phyloP scores from a whole-genome alignment of 53 echinoderm and acorn worm species.

The Holothuria scabra region DNA sequence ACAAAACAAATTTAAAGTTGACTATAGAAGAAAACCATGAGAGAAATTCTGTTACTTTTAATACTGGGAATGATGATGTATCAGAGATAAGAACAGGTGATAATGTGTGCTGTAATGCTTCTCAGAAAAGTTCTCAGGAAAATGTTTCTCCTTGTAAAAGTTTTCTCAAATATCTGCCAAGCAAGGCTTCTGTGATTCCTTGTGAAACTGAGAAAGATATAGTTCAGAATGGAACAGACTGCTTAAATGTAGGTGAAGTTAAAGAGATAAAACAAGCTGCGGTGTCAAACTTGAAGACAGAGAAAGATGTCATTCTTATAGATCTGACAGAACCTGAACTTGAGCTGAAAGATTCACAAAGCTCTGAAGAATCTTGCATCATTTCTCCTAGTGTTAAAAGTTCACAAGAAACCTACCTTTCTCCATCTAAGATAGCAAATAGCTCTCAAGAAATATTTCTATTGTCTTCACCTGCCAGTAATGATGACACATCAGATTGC shows the following conservation, averaged over 20 bases:
- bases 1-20: too few species aligned
- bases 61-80: too few species aligned
- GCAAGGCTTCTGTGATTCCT: not conserved
- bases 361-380: not conserved
- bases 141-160: constrained; percentile 15
- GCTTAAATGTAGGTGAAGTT: not conserved
- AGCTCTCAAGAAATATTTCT: constrained; percentile 19
- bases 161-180: constrained; percentile 29
- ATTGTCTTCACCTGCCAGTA: constrained; percentile 17
- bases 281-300: too few species aligned
- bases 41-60: too few species aligned
- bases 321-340: not conserved
- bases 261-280: too few species aligned
- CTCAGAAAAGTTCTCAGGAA: constrained; percentile 12
- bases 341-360: not conserved
- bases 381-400: constrained; percentile 18
- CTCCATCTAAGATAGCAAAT: not conserved
- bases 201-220: too few species aligned
- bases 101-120: not conserved
- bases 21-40: too few species aligned
- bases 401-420: constrained; percentile 25
- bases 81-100: too few species aligned
- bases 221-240: not conserved
- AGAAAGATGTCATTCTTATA: too few species aligned
- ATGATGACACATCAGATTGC: constrained; percentile 21